Percentiles rank a stretch among this genome's conserved stretches.
Evolutionary conservation across 1,140 invertebrate species (phyloP).

Genomic region (Hycleus cichorii): DNA sequence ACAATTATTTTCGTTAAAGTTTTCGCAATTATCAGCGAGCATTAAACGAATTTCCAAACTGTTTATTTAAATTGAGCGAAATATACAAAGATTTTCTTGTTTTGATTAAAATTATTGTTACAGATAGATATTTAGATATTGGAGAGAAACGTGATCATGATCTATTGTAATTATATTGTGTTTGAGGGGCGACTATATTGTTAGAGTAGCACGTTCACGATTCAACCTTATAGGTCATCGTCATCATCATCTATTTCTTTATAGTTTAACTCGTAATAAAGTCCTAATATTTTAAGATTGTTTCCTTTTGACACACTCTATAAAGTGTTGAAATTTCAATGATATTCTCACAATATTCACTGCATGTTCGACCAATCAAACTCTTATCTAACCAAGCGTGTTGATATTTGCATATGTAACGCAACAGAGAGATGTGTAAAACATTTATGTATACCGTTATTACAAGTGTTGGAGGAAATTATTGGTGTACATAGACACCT

Average conservation of each 20-base stretch:
- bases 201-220: conserved; percentile 12
- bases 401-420: conserved; percentile 8
- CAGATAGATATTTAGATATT: conserved; percentile 8
- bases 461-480: no score
- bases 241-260: neutral
- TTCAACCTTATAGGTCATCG: conserved; percentile 10
- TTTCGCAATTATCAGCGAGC: no score
- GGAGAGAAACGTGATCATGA: conserved; percentile 15
- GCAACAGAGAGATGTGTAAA: no score
- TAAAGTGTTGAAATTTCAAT: conserved; percentile 1
- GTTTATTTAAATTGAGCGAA: no score
- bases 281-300: no score
- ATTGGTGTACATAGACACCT: no score
- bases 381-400: conserved; percentile 9
- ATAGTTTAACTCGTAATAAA: no score
- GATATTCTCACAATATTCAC: neutral
- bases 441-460: no score
- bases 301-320: no score
- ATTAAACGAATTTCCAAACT: no score
- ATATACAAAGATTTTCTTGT: no score
- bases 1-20: no score
- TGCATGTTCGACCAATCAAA: conserved; percentile 10
- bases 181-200: conserved; percentile 3
- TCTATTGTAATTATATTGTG: conserved; percentile 17
- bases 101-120: conserved; percentile 15